Evolutionary conservation across 2,888 invertebrate species (phyloP), one percentile per base, ranked within the genome.

Genomic region (Netelia inedita): DNA sequence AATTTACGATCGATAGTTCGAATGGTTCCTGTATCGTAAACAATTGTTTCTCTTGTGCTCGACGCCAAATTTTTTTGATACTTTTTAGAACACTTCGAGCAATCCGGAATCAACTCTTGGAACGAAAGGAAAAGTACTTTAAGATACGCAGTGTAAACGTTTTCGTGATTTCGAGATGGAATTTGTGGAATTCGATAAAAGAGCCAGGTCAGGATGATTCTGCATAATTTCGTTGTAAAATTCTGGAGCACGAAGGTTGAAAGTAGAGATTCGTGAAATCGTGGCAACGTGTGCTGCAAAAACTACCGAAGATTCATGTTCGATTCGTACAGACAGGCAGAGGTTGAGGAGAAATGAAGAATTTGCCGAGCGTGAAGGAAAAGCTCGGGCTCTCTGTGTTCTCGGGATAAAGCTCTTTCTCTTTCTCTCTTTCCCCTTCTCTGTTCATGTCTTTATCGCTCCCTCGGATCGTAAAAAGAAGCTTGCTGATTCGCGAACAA

Each of bases 401-500:
- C 55, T 11, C 5, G 59, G 57, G 59, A 72, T 59, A 72, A 72
- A 72, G 72, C 72, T 72, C 41, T 46, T 46, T 61, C 57, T 57
- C 57, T 10, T 41, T 72, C 16, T 46, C 46, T 11, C 46, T 46
- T 11, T 46, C 46, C 28, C 61, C 10, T 73, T 73, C 23, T 10
- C 55, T 72, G 3, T 46, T 14, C 14, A 10, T 46, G 2, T 46
- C 46, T 46, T 14, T 46, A 10, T 46, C 11, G 10, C 14, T 46
- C 46, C 14, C 19, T 50, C 61, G 16, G 61, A 61, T 46, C 28
- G 66, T 28, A 59, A 43, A 74, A 81, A 46, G 21, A 46, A 28
- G 65, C 35, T 46, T 16, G 28, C 43, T 28, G 63, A 73, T 83
- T 83, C 68, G 11, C 59, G 66, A 79, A 83, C 79, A 79, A 83